Evolutionary conservation across 2,113 vertebrate species (phyloP), one percentile per base, ranked within the genome.

Genomic region (Percopsis transmontana): DNA sequence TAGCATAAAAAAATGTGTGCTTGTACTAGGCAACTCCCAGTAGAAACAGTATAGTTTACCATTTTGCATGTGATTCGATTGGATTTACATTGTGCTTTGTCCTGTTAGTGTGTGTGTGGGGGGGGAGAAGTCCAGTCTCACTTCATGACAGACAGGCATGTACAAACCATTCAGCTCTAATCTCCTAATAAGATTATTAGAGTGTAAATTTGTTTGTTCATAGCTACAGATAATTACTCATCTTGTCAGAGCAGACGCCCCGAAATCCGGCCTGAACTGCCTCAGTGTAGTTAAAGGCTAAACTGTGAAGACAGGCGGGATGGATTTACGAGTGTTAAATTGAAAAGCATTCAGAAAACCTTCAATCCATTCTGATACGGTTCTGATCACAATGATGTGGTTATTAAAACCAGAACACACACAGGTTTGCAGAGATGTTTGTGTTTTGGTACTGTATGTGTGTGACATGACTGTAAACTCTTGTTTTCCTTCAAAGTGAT

Each of bases 151-250:
- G 82, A 85, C 81, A 85, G 61, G 83, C 79, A 44, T 83, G 76
- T 58, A 77, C 89, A 85, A 90, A 57, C 88, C 73, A 62, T 72
- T 76, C 70, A 81, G 57, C 66, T 65, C 53, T 91, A 92, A 91
- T 91, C 90, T 91, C 77, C 82, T 91, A 92, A 91, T 90, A 74
- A 91, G 90, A 91, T 92, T 90, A 92, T 70, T 84, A 90, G 86
- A 89, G 84, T 87, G 74, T 81, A 75, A 85, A 81, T 85, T 68
- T 92, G 82, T 91, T 89, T 88, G 82, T 85, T 87, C 88, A 86
- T 83, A 77, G 81, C 86, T 78, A 77, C 52, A 80, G 87, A 91
- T 91, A 88, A 91, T 92, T 89, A 88, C 80, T 83, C 60, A 74
- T 83, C 82, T 90, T 63, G 67, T 89, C 83, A 86, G 82, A 80